Evolutionary conservation across 1,140 invertebrate species (phyloP), one percentile per base, ranked within the genome.

Genomic region (Caligus rogercresseyi): DNA sequence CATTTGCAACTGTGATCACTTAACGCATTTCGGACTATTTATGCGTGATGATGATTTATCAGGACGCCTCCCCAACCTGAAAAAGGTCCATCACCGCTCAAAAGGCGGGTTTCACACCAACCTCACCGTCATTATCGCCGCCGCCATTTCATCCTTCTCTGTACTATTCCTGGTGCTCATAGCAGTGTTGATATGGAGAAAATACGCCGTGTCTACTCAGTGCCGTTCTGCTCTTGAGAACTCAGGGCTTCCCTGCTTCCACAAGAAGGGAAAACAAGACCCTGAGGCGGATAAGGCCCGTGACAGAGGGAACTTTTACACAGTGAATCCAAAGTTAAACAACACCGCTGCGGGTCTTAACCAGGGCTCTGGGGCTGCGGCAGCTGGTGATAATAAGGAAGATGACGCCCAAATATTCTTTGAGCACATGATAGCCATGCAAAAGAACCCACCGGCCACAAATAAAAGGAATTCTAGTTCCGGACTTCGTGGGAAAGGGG

Each of bases 21-120:
- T 98, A n/a, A 97, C 92, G 14, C 95, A 95, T 76, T 98, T 98
- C 76, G 93, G 92, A 19, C 82, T 94, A 52, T 76, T 95, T 3
- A 93, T 94, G 89, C 15, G 24, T 11, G 52, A 63, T 19, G 58
- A 51, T n/a, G 25, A 25, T 20, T n/a, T 70, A 73, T 61, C 54
- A 71, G n/a, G 56, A 63, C 11, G 65, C 66, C 16, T 18, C 61
- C 7, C n/a, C 15, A 2, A 3, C n/a, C 20, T 18, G 2, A 52
- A 61, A 16, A 43, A 43, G 31, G n/a, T 7, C n/a, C 31, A 43
- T 7, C n/a, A 43, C n/a, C n/a, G 7, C 31, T 11, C 7, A 11
- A n/a, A 43, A 7, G n/a, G n/a, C 15, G 53, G 18, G 1, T 51
- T 53, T 25, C 16, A 16, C 1, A 25, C 20, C 25, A 19, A 63